Conservation (phyloP, 2,888 invertebrate species). For the Hydropsyche betteni region DNA sequence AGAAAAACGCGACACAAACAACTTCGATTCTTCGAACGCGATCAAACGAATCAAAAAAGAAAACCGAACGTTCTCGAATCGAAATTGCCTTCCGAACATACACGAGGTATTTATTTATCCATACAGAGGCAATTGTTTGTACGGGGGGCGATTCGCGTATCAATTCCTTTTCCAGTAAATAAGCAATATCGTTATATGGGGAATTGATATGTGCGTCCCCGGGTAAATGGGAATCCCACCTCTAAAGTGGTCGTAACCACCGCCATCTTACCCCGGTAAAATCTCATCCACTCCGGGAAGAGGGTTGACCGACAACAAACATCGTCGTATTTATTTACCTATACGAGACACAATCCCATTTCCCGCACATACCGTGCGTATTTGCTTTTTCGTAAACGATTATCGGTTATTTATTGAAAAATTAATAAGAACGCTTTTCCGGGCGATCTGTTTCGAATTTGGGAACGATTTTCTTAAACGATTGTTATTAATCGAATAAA, state of each 20-base stretch:
- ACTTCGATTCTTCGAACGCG: neutral
- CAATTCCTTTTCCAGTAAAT: constrained; percentile 45
- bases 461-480: too few species aligned
- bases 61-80: neutral
- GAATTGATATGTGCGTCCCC: constrained; percentile 40
- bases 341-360: constrained; percentile 28
- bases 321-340: constrained; percentile 7
- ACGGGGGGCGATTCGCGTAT: constrained; percentile 26
- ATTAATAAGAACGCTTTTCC: too few species aligned
- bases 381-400: too few species aligned
- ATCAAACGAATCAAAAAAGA: constrained; percentile 1
- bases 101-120: too few species aligned
- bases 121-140: constrained; percentile 29
- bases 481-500: too few species aligned
- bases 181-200: constrained; percentile 47
- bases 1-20: too few species aligned
- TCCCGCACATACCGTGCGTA: neutral
- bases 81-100: neutral
- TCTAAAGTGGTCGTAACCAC: constrained; percentile 39
- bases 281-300: neutral
- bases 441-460: too few species aligned
- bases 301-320: constrained; percentile 26
- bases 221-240: constrained; percentile 34
- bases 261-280: neutral
- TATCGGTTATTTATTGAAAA: too few species aligned